Evolutionary conservation across 1,140 invertebrate genomes (phyloP).

Genomic region (Chrysopa pallens): DNA sequence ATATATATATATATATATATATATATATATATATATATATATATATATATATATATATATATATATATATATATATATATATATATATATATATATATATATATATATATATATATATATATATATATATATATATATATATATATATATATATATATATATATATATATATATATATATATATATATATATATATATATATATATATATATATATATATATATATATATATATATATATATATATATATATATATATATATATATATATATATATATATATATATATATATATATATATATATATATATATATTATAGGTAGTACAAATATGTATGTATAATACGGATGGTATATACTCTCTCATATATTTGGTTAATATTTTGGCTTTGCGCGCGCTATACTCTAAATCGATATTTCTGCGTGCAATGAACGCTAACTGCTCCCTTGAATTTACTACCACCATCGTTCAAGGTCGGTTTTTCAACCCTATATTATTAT

Average conservation of each 20-base stretch:
- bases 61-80: neutral
- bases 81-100: neutral
- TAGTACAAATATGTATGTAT: neutral
- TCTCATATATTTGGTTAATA: neutral
- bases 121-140: neutral
- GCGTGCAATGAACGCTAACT: neutral
- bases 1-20: neutral
- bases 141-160: neutral
- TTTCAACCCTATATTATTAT: neutral
- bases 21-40: neutral
- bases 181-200: neutral
- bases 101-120: neutral
- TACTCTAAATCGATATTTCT: neutral
- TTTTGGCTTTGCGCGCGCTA: neutral
- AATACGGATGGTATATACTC: neutral
- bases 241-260: neutral
- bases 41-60: neutral
- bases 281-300: neutral
- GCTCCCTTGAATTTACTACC: neutral
- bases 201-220: neutral
- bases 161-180: neutral
- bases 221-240: neutral
- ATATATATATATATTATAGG: neutral
- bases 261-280: neutral
- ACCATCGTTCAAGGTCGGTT: neutral